Conservation (phyloP, 2,888 invertebrate genomes). For the Cistogaster globosa region DNA sequence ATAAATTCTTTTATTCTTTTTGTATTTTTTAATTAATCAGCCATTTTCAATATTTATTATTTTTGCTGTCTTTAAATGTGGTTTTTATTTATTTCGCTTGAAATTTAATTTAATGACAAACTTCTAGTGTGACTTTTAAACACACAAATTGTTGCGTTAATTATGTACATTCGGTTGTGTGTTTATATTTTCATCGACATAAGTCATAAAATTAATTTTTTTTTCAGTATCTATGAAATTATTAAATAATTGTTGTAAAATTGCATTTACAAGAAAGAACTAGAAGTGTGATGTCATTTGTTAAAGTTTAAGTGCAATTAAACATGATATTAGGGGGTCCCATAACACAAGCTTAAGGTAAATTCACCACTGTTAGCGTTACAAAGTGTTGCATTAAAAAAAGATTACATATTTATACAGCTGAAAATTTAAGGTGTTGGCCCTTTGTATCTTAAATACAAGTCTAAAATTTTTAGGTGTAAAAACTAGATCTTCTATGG, state of each 20-base stretch:
- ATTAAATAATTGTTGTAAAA: neutral
- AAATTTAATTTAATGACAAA: neutral
- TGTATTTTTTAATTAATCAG: no score
- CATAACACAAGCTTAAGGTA: neutral
- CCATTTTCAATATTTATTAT: no score
- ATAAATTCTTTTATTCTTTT: no score
- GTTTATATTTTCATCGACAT: neutral
- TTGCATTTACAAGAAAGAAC: neutral
- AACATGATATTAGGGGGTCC: neutral
- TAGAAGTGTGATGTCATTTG: conserved; percentile 38
- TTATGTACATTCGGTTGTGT: neutral
- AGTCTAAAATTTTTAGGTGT: no score
- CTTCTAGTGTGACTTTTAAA: neutral
- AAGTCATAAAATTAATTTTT: neutral
- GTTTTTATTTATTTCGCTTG: neutral
- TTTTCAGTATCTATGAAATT: conserved; percentile 13
- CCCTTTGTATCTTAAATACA: no score
- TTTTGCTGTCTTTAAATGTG: neutral
- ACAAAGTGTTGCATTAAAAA: no score
- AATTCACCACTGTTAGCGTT: no score
- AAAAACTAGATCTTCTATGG: no score
- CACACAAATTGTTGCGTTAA: neutral
- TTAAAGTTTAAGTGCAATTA: conserved; percentile 20
- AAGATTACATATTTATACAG: no score
- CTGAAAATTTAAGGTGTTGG: no score